Evolutionary conservation across 2,797 vertebrate species (phyloP).

Genomic region (Lagorchestes hirsutus): DNA sequence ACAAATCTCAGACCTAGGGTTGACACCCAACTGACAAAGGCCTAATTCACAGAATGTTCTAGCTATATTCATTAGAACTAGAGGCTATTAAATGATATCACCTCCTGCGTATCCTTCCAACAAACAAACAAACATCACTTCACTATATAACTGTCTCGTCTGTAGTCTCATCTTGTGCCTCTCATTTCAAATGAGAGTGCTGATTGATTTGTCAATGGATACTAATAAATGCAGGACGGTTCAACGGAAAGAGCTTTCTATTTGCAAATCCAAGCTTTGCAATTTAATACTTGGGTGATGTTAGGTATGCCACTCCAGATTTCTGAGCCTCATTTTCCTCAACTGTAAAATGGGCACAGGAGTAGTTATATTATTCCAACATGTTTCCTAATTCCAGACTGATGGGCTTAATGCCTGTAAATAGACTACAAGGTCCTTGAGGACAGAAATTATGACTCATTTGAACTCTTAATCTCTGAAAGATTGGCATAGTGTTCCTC

Average conservation of each 20-base stretch:
- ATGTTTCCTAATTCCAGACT: neutral
- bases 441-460: neutral
- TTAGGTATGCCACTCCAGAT: neutral
- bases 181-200: neutral
- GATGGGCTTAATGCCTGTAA: neutral
- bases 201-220: neutral
- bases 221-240: neutral
- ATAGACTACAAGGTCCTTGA: neutral
- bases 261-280: neutral
- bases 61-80: neutral
- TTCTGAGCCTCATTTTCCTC: neutral
- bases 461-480: neutral
- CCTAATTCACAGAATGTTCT: neutral
- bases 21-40: neutral
- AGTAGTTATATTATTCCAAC: neutral
- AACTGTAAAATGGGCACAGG: neutral
- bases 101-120: neutral
- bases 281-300: neutral
- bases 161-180: neutral
- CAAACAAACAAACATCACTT: neutral
- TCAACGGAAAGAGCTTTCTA: neutral
- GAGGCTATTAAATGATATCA: neutral
- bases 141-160: neutral
- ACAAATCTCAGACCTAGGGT: neutral
- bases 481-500: neutral